Base-by-base conservation (phyloP, 2,113 vertebrate genomes). In the Ifrita kowaldi region DNA sequence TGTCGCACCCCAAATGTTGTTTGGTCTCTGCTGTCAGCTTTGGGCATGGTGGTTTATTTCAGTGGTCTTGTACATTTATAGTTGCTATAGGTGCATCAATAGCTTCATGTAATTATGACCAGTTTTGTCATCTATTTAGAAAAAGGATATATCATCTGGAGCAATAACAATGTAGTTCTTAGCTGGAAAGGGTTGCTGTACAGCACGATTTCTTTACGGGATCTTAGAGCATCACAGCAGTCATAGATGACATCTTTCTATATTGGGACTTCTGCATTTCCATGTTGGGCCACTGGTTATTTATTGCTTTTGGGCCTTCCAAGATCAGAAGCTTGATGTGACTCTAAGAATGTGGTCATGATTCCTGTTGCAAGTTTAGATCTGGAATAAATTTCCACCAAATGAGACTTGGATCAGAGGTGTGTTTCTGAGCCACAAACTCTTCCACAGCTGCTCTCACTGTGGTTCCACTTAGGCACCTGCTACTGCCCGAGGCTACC, bases 401-500 rank as follows among this genome's bases (percentile, higher is more conserved):
- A 32, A 27, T 71, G 69, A 53, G 70, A 16, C 49, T 65, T 70
- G 71, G 49, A 53, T 88, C 76, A 68, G 88, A 87, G 49, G 20
- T 24, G 18, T 41, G 35, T 94, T 81, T 84, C 73, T 75, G 53
- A 93, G 86, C 22, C 80, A 62, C 85, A 52, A n/a, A 10, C 23
- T 70, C 44, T 86, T 83, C 68, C 62, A 12, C 1, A 26, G 68
- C 83, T 87, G 8, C 75, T 90, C 69, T 79, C 65, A 1, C 74
- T 20, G 69, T 59, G 83, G 59, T 47, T 95, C 95, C 80, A 56
- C 76, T 93, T 60, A 84, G 64, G 84, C 63, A 71, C 95, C 73
- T 64, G 92, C 88, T 84, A n/a, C 82, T 89, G 95, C 90, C 86
- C 5, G 2, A 57, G 92, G 94, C 95, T 82, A 71, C 63, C 89